These are phyloP conservation scores for Empidonax traillii DNA, from an alignment of 2,113 vertebrate species.

Conservation along the genomic window DNA sequence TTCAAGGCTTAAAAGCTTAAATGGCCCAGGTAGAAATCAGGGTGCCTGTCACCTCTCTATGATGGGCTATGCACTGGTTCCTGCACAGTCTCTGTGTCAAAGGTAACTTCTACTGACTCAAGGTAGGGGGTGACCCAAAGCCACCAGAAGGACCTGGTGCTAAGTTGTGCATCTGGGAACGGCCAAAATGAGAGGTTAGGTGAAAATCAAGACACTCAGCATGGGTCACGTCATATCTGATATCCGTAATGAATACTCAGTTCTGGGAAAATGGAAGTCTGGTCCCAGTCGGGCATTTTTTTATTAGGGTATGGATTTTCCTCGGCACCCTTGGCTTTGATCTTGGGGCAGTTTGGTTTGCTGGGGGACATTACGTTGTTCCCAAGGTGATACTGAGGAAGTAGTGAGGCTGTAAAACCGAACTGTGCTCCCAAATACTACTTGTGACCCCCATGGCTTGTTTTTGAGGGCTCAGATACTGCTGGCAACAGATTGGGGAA, in stretches of 20 bases:
- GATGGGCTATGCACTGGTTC: neutral
- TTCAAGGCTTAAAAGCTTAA: neutral
- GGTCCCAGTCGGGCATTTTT: neutral
- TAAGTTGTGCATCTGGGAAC: neutral
- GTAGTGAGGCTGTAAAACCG: conserved; percentile 39
- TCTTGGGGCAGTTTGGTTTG: conserved; percentile 28
- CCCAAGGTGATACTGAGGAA: conserved; percentile 52
- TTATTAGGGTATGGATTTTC: conserved; percentile 42
- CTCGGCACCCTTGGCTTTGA: conserved; percentile 43
- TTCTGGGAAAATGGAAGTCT: conserved; percentile 20
- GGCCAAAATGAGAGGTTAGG: neutral
- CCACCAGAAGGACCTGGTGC: neutral
- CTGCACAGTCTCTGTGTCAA: neutral
- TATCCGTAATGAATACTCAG: neutral
- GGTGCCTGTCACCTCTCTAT: neutral
- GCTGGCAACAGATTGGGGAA: neutral
- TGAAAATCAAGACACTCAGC: neutral
- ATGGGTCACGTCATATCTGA: neutral
- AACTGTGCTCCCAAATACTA: conserved; percentile 12
- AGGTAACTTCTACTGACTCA: neutral
- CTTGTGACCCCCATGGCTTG: neutral
- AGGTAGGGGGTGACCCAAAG: neutral
- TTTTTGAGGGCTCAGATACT: neutral
- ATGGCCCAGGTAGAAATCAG: neutral
- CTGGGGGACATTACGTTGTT: neutral